These are phyloP conservation scores for Ictidomys tridecemlineatus DNA, from an alignment of 2,113 vertebrate genomes.

Conservation along the genomic window DNA sequence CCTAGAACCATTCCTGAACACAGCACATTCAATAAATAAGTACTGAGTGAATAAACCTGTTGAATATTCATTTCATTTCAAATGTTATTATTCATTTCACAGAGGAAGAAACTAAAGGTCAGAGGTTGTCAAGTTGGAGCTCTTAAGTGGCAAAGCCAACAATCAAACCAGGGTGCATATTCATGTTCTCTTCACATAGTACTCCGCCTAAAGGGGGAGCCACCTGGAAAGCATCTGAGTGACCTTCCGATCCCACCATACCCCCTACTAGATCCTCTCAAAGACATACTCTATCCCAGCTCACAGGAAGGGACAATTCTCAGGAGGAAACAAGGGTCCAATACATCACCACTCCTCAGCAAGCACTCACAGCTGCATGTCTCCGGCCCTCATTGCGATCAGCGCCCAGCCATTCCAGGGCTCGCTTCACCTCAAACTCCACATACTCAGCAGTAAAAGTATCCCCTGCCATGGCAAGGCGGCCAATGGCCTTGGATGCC, in stretches of 20 bases:
- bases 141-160: background rate
- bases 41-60: background rate
- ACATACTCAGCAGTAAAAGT: conserved; percentile 99
- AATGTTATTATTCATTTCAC: background rate
- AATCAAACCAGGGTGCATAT: background rate
- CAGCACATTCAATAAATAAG: background rate
- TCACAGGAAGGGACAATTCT: background rate
- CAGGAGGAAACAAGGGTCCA: background rate
- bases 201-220: background rate
- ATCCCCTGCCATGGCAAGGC: conserved; percentile 98
- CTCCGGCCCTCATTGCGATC: conserved; percentile 98
- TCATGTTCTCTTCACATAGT: background rate
- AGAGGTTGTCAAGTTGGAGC: background rate
- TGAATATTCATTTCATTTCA: background rate
- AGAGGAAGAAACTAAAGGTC: background rate
- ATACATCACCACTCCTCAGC: accelerated
- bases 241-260: background rate
- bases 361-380: conserved; percentile 94
- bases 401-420: conserved; percentile 98
- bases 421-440: conserved; percentile 99
- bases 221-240: background rate
- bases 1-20: background rate
- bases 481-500: conserved; percentile 98
- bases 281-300: background rate
- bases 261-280: background rate